A percentile compares a stretch with the other conserved stretches of the same genome.
phyloP scores from a whole-genome alignment of 2,797 vertebrate genomes.

The Notolabrus celidotus region DNA sequence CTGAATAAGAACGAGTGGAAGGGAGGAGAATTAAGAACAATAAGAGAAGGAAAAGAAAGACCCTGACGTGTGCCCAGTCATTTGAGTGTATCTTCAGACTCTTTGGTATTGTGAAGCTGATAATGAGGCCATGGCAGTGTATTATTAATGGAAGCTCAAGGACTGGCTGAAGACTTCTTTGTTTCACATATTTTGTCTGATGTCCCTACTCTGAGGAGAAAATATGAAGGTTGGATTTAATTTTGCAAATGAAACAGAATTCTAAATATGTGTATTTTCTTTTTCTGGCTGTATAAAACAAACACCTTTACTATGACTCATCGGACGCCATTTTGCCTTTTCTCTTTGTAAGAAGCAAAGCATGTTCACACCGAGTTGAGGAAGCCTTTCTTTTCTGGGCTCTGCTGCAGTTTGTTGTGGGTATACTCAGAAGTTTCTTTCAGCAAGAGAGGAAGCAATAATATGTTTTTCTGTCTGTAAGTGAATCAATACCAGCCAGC shows the following conservation, averaged over 20 bases:
- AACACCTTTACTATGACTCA: conserved; percentile 4
- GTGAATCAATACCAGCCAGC: background rate
- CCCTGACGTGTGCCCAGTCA: background rate
- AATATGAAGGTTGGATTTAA: background rate
- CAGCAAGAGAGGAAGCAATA: background rate
- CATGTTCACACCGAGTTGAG: background rate
- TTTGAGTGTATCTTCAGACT: conserved; percentile 6
- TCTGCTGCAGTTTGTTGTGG: conserved; percentile 13
- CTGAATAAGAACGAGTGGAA: conserved; percentile 7
- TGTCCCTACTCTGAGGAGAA: background rate
- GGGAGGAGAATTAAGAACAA: conserved; percentile 25
- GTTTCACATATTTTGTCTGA: conserved; percentile 8
- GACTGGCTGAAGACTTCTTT: conserved; percentile 13
- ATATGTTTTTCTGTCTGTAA: conserved; percentile 15
- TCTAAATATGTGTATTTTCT: background rate
- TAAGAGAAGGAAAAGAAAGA: background rate
- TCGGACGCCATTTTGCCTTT: background rate
- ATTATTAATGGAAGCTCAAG: conserved; percentile 37
- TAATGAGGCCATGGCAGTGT: conserved; percentile 29
- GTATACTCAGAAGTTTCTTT: background rate
- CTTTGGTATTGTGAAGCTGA: conserved; percentile 10
- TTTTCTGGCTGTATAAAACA: background rate
- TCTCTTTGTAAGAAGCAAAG: background rate
- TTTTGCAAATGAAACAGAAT: background rate
- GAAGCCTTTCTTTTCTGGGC: conserved; percentile 10